These are phyloP conservation scores for Parascotia fuliginaria DNA, from an alignment of 2,888 invertebrate genomes.

Conservation along the genomic window DNA sequence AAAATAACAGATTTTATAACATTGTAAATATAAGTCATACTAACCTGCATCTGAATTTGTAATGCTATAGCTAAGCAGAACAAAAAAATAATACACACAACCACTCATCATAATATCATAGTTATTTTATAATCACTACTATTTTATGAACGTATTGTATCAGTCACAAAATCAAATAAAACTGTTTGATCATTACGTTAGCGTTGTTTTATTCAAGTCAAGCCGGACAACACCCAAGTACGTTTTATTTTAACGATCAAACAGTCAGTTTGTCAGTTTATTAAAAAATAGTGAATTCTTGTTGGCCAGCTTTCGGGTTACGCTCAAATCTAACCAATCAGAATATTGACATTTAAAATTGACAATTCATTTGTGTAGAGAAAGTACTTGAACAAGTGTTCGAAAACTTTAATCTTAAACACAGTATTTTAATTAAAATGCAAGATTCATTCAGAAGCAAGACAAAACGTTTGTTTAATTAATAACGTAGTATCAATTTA, in stretches of 20 bases:
- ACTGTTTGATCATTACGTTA: conserved; percentile 81
- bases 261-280: no score
- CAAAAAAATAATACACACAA: conserved; percentile 73
- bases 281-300: not conserved
- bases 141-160: conserved; percentile 38
- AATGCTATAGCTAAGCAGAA: conserved; percentile 73
- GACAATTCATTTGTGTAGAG: not conserved
- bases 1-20: not conserved
- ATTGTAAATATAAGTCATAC: conserved; percentile 38
- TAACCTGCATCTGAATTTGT: conserved; percentile 73
- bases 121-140: conserved; percentile 43
- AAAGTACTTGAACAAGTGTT: conserved; percentile 7
- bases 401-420: conserved; percentile 6
- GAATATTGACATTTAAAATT: not conserved
- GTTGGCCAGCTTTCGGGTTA: conserved; percentile 16
- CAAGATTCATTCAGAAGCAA: no score
- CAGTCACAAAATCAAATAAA: conserved; percentile 65
- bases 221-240: conserved; percentile 79
- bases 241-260: conserved; percentile 39
- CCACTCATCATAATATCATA: conserved; percentile 83
- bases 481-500: no score
- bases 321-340: conserved; percentile 12
- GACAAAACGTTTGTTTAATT: not conserved
- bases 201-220: conserved; percentile 69
- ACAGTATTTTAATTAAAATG: no score